These are phyloP conservation scores for Xanthorhoe designata DNA, from an alignment of 2,888 invertebrate species.

Conservation along the genomic window DNA sequence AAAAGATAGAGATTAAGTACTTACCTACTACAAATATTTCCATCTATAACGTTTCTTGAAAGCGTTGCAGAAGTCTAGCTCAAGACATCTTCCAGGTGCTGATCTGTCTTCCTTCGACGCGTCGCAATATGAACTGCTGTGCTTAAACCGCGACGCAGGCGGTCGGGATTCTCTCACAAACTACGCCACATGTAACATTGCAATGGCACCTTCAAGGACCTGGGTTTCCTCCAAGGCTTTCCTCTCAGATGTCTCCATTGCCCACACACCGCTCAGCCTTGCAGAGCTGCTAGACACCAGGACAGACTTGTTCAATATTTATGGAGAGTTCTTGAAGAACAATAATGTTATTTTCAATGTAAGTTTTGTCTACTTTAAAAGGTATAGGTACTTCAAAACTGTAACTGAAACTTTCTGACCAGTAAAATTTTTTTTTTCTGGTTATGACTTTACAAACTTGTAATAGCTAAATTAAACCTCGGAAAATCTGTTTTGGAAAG, in stretches of 20 bases:
- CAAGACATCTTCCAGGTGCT: constrained; percentile 70
- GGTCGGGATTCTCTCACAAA: constrained; percentile 82
- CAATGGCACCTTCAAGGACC: constrained; percentile 86
- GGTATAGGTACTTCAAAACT: too few species aligned
- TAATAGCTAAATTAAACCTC: too few species aligned
- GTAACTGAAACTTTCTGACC: too few species aligned
- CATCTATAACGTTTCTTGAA: too few species aligned
- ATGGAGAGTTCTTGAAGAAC: constrained; percentile 85
- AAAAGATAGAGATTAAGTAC: too few species aligned
- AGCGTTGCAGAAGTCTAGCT: background rate
- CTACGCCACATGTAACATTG: constrained; percentile 86
- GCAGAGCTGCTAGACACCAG: constrained; percentile 83
- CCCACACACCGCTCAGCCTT: constrained; percentile 86
- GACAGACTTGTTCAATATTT: constrained; percentile 87
- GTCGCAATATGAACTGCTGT: constrained; percentile 87
- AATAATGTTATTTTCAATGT: constrained; percentile 81
- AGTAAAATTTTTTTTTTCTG: too few species aligned
- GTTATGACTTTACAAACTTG: too few species aligned
- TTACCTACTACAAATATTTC: too few species aligned
- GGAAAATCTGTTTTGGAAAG: too few species aligned
- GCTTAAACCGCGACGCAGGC: constrained; percentile 82
- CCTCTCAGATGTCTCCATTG: constrained; percentile 86
- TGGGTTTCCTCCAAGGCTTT: constrained; percentile 79
- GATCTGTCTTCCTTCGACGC: constrained; percentile 83
- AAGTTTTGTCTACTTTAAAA: constrained; percentile 50